A percentile compares a stretch with the other conserved stretches of the same genome.
phyloP scores from a whole-genome alignment of 2,797 vertebrate genomes.

The Trachops cirrhosus region DNA sequence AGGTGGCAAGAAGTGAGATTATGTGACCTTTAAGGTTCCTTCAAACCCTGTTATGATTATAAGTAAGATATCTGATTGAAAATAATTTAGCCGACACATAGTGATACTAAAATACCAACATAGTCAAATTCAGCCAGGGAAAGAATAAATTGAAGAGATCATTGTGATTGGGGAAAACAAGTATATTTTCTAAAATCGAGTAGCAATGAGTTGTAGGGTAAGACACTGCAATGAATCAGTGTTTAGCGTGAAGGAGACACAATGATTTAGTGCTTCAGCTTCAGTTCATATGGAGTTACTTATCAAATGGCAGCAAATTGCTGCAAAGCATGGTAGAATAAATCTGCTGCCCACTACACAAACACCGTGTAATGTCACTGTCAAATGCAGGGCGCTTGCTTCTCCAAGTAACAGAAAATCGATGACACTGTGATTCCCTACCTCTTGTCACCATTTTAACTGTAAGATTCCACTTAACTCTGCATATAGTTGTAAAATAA shows the following conservation, averaged over 20 bases:
- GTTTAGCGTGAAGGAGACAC: constrained; percentile 48
- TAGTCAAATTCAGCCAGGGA: neutral
- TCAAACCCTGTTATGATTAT: constrained; percentile 41
- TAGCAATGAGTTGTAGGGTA: constrained; percentile 16
- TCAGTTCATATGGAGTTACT: constrained; percentile 64
- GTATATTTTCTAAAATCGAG: constrained; percentile 48
- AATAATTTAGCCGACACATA: neutral
- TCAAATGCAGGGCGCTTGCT: neutral
- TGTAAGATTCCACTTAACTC: neutral
- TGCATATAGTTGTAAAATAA: neutral
- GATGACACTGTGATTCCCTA: neutral
- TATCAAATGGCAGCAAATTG: constrained; percentile 42
- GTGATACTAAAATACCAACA: neutral
- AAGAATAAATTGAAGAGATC: constrained; percentile 37
- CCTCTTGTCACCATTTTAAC: neutral
- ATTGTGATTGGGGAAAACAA: constrained; percentile 4
- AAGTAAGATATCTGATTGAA: constrained; percentile 60
- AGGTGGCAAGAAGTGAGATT: constrained; percentile 45
- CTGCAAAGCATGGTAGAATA: constrained; percentile 12
- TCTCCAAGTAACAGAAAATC: neutral
- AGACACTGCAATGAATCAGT: constrained; percentile 61
- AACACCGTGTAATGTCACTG: neutral
- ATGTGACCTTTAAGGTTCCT: constrained; percentile 67
- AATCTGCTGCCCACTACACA: constrained; percentile 3
- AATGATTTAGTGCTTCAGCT: constrained; percentile 59